Conservation (phyloP, 2,797 vertebrate genomes). For the Enteromius thamalakanensis region DNA sequence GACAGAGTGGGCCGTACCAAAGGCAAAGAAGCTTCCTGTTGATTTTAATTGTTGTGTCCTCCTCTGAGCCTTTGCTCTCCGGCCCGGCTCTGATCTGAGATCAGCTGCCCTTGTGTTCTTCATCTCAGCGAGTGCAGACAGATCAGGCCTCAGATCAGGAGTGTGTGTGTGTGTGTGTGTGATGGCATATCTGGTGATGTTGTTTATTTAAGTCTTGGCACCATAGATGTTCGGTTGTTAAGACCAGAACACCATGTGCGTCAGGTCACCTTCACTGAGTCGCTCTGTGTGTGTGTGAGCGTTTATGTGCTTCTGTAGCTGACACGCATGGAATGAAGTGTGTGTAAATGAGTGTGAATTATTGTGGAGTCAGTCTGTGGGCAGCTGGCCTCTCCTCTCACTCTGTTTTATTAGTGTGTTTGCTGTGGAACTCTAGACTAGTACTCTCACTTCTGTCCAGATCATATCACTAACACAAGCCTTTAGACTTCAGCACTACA, state of each 20-base stretch:
- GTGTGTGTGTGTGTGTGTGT: neutral
- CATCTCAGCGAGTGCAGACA: neutral
- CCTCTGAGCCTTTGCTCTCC: slow-evolving; percentile 26
- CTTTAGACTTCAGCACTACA: neutral
- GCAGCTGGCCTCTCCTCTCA: neutral
- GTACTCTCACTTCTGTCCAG: neutral
- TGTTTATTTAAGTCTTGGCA: slow-evolving; percentile 34
- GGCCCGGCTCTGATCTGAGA: neutral
- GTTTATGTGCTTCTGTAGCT: neutral
- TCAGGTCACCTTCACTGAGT: slow-evolving; percentile 30
- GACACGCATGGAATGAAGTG: slow-evolving; percentile 28
- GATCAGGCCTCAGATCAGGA: neutral
- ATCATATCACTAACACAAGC: neutral
- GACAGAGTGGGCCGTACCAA: slow-evolving; percentile 50
- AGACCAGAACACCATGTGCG: slow-evolving; percentile 26
- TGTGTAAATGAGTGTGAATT: slow-evolving; percentile 46
- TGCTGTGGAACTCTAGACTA: neutral
- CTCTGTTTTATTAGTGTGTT: neutral
- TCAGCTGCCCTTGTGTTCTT: neutral
- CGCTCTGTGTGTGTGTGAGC: neutral
- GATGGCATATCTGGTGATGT: neutral
- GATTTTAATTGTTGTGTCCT: slow-evolving; percentile 22
- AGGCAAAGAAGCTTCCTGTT: slow-evolving; percentile 69
- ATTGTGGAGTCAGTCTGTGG: slow-evolving; percentile 11
- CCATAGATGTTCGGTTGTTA: neutral